Evolutionary conservation across 2,113 vertebrate genomes (phyloP).

Genomic region (Halichoerus grypus): DNA sequence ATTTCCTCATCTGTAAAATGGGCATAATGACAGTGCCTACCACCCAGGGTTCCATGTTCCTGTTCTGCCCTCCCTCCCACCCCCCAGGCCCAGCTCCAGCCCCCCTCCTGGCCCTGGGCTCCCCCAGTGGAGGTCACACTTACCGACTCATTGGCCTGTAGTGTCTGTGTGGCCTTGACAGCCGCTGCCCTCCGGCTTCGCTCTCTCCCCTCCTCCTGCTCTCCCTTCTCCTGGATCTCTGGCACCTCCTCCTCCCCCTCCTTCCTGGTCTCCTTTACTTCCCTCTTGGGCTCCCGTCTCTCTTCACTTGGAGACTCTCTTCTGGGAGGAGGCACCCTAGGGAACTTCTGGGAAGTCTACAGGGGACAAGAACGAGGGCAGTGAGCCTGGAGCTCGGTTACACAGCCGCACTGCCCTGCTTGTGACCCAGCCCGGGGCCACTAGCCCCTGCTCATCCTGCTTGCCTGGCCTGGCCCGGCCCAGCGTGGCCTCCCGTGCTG

Average conservation of each 20-base stretch:
- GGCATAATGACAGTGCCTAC: neutral
- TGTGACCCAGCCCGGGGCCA: neutral
- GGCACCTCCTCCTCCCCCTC: conserved; percentile 84
- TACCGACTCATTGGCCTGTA: conserved; percentile 91
- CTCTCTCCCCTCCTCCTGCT: conserved; percentile 89
- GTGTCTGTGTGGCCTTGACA: conserved; percentile 84
- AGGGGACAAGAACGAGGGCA: conserved; percentile 68
- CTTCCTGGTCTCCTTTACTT: conserved; percentile 84
- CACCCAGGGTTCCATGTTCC: neutral
- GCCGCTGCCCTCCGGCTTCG: conserved; percentile 87
- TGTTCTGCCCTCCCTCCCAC: conserved; percentile 1
- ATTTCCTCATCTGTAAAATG: conserved; percentile 35
- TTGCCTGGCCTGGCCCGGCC: neutral
- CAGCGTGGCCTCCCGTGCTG: neutral
- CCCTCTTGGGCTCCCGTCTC: conserved; percentile 78
- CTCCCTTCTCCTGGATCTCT: conserved; percentile 82
- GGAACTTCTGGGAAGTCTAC: conserved; percentile 91
- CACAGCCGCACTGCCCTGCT: neutral
- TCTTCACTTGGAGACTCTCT: conserved; percentile 87
- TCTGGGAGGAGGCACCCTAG: conserved; percentile 87
- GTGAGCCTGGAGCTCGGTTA: conserved; percentile 32
- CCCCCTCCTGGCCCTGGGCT: neutral
- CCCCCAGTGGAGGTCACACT: conserved; percentile 79
- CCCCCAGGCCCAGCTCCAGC: neutral
- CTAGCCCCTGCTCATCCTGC: neutral